Percentiles rank a stretch among this genome's conserved stretches.
Evolutionary conservation across 2,888 invertebrate species (phyloP).

Genomic region (Leptinotarsa peninsularis): DNA sequence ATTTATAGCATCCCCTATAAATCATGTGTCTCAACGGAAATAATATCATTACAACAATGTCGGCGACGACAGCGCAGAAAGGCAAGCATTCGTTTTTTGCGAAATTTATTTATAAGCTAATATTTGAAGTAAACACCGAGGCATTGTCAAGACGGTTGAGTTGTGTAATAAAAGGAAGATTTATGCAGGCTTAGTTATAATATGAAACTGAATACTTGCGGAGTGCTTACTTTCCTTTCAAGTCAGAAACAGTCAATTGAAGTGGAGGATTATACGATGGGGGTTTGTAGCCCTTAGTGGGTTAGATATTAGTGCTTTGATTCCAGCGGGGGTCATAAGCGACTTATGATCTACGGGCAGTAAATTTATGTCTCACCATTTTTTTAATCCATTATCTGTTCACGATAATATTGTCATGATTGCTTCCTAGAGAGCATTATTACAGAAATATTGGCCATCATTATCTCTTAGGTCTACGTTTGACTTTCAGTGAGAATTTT

Average conservation of each 20-base stretch:
- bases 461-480: too few relatives aligned
- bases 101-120: conserved; percentile 64
- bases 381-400: too few relatives aligned
- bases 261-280: neutral
- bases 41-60: conserved; percentile 65
- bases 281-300: neutral
- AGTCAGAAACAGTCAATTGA: neutral
- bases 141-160: conserved; percentile 54
- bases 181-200: conserved; percentile 37
- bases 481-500: too few relatives aligned
- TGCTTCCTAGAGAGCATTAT: too few relatives aligned
- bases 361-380: too few relatives aligned
- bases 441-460: too few relatives aligned
- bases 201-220: neutral
- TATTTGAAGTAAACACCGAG: conserved; percentile 60
- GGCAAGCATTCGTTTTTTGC: conserved; percentile 55
- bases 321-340: too few relatives aligned
- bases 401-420: too few relatives aligned
- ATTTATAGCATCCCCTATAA: conserved; percentile 61
- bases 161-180: conserved; percentile 55
- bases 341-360: too few relatives aligned
- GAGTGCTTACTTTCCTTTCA: neutral
- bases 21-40: conserved; percentile 61
- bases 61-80: conserved; percentile 44
- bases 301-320: too few relatives aligned